These are phyloP conservation scores for Melanchra persicariae DNA, from an alignment of 2,888 invertebrate species.

Conservation along the genomic window DNA sequence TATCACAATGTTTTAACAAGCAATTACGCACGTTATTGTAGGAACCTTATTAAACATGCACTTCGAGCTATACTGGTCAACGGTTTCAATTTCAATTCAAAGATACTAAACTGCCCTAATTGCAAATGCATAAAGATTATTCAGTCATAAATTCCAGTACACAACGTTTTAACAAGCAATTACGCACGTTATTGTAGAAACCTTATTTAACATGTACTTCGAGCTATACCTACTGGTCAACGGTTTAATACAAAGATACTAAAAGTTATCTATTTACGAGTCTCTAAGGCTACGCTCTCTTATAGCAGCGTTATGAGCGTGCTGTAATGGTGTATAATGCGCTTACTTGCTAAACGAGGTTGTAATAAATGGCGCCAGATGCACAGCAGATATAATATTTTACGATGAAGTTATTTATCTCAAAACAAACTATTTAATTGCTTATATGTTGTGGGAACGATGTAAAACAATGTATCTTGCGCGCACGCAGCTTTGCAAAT, in stretches of 20 bases:
- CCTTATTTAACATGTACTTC: background rate
- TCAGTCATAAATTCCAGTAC: constrained; percentile 1
- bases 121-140: constrained; percentile 1
- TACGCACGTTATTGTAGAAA: constrained; percentile 1
- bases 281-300: background rate
- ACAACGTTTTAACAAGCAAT: constrained; percentile 18
- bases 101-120: no score
- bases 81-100: constrained; percentile 17
- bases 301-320: constrained; percentile 3
- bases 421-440: constrained; percentile 22
- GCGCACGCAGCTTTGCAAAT: background rate
- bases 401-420: constrained; percentile 45
- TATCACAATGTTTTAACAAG: constrained; percentile 14
- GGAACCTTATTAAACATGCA: constrained; percentile 3
- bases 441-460: constrained; percentile 14
- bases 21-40: constrained; percentile 3
- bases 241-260: constrained; percentile 25
- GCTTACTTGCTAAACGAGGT: constrained; percentile 25
- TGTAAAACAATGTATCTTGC: constrained; percentile 22
- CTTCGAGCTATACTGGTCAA: constrained; percentile 12
- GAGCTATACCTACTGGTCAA: constrained; percentile 17
- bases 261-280: constrained; percentile 37
- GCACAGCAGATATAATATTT: constrained; percentile 33
- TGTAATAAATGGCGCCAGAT: constrained; percentile 44
- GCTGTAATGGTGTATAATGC: background rate